Evolutionary conservation across 92 coral and sea anemone species (phyloP), one percentile per base, ranked within the genome.

Genomic region (Hydrozoanthus gracilis): DNA sequence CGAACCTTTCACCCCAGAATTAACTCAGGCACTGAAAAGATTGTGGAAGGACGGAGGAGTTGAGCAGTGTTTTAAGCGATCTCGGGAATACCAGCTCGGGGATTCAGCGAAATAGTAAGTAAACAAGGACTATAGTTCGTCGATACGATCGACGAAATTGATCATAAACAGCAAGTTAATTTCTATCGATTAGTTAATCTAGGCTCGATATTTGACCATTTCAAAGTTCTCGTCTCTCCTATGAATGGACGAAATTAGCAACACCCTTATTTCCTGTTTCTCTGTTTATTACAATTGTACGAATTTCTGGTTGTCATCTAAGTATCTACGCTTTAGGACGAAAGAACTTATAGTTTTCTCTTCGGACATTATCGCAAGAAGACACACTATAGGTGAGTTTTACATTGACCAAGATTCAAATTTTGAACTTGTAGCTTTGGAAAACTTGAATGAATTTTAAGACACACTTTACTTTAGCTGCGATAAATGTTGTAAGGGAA

Each of bases 91-190:
- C 88, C 99, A 97, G 18, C 98, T 97, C 55, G 93, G 95, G 74
- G 99, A 97, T 83, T 97, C 99, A 44, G 98, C 99, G 69, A 95
- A 90, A 95, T 97, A 97, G 99, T 97, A 89, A 95, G 99, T 93
- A 51, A 77, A 82, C 67, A 80, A 48, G 60, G 49, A 47, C 47
- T 48, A 6, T 45, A 80, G 17, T 80, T 46, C 27, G 47, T 17
- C 60, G 58, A 64, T 49, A 80, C 48, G 45, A 80, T 65, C 85
- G 75, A 56, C 64, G 84, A 62, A 64, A 64, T 60, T 65, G 85
- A 65, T 80, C 85, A 47, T 79, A 61, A 79, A 79, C 84, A 79
- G 60, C 56, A 61, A 61, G 85, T 80, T 65, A 80, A 65, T 80
- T 80, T 80, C 74, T 49, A 49, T 80, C 75, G 85, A 80, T 80